Evolutionary conservation across 37 sponge, comb jelly and placozoan species (phyloP).

Genomic region (Amphimedon queenslandica): DNA sequence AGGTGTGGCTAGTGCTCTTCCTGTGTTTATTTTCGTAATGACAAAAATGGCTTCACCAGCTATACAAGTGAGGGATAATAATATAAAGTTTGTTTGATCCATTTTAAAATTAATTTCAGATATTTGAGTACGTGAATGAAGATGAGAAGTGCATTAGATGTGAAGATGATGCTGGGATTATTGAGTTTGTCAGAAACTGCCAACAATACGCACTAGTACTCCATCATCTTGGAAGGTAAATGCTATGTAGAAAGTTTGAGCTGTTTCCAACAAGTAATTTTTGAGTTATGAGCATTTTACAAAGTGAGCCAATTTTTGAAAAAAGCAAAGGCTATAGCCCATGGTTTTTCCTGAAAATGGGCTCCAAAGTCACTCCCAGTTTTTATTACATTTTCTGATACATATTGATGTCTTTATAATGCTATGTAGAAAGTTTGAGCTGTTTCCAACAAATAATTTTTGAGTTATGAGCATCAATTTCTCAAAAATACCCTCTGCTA

Average conservation of each 20-base stretch:
- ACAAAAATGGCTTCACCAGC: slow-evolving; percentile 70
- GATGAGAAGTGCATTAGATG: slow-evolving; percentile 48
- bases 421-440: too few relatives aligned
- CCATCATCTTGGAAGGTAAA: slow-evolving; percentile 61
- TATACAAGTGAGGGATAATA: slow-evolving; percentile 46
- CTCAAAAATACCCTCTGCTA: too few relatives aligned
- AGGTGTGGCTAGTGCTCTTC: slow-evolving; percentile 55
- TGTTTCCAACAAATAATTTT: too few relatives aligned
- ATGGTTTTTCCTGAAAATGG: too few relatives aligned
- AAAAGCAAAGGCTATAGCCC: too few relatives aligned
- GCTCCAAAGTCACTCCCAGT: too few relatives aligned
- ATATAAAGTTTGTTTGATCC: background rate
- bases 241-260: too few relatives aligned
- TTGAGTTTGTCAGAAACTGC: slow-evolving; percentile 31
- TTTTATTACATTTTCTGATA: too few relatives aligned
- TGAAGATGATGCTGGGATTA: slow-evolving; percentile 34
- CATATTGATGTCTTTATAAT: background rate
- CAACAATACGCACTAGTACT: slow-evolving; percentile 70
- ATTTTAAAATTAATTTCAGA: slow-evolving; percentile 33
- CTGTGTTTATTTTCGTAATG: slow-evolving; percentile 83
- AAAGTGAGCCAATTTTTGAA: too few relatives aligned
- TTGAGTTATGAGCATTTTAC: too few relatives aligned
- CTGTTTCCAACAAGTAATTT: too few relatives aligned
- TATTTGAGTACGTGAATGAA: slow-evolving; percentile 56
- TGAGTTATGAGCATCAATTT: too few relatives aligned